These are phyloP conservation scores for Sphaerodactylus townsendi DNA, from an alignment of 2,113 vertebrate genomes.

Conservation along the genomic window DNA sequence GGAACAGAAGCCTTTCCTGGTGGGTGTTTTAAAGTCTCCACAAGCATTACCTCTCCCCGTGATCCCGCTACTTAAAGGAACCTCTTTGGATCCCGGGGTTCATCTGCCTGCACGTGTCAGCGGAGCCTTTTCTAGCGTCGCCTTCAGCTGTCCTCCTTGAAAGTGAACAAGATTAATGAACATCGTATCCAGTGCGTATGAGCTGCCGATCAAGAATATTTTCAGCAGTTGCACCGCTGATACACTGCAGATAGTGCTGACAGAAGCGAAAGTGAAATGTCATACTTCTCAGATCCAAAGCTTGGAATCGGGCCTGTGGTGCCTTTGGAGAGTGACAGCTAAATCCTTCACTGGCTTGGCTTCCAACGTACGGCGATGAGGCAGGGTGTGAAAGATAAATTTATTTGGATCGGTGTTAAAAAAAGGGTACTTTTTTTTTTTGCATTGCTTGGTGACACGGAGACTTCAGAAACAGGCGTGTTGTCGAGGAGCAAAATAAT, in stretches of 20 bases:
- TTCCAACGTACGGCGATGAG: constrained; percentile 67
- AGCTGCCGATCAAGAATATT: constrained; percentile 66
- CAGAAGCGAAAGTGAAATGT: constrained; percentile 75
- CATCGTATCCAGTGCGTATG: constrained; percentile 48
- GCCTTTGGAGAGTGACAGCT: constrained; percentile 74
- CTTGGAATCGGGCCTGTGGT: constrained; percentile 55
- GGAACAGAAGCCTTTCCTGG: too few relatives aligned
- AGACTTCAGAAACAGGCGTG: constrained; percentile 54
- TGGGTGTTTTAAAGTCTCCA: too few relatives aligned
- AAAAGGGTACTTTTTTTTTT: constrained; percentile 50
- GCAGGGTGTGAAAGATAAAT: constrained; percentile 75
- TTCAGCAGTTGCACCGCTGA: constrained; percentile 37
- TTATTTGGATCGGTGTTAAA: constrained; percentile 70
- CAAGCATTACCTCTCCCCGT: background rate
- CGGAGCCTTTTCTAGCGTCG: background rate
- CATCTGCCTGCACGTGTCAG: too few relatives aligned
- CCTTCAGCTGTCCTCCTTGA: constrained; percentile 38
- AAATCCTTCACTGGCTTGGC: constrained; percentile 70
- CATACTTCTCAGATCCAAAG: constrained; percentile 58
- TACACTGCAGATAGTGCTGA: constrained; percentile 63
- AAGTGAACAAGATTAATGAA: constrained; percentile 64
- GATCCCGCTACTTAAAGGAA: background rate
- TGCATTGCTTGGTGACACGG: constrained; percentile 54
- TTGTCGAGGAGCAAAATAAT: constrained; percentile 54
- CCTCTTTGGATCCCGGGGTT: background rate